Percentiles rank a stretch among this genome's conserved stretches.
Evolutionary conservation across 2,888 invertebrate species (phyloP).

Genomic region (Leptura quadrifasciata): DNA sequence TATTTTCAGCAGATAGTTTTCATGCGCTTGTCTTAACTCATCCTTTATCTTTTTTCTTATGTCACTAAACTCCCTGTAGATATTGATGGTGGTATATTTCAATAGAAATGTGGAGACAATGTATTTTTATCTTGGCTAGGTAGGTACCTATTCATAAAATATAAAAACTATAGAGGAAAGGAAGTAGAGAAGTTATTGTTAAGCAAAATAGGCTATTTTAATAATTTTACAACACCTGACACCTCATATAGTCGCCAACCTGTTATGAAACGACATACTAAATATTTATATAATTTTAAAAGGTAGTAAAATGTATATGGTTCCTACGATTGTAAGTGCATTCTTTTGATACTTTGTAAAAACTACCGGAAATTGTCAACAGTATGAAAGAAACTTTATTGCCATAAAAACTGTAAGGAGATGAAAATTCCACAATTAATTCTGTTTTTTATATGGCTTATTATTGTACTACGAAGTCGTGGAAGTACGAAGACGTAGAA

Average conservation of each 20-base stretch:
- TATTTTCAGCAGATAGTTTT: too few relatives aligned
- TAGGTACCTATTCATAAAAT: background rate
- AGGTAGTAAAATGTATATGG: background rate
- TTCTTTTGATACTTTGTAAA: background rate
- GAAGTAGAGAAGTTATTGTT: background rate
- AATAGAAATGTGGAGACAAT: too few relatives aligned
- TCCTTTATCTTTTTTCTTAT: too few relatives aligned
- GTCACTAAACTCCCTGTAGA: too few relatives aligned
- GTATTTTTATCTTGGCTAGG: too few relatives aligned
- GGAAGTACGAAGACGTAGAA: too few relatives aligned
- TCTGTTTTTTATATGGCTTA: too few relatives aligned
- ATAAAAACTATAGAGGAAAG: background rate
- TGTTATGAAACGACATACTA: background rate
- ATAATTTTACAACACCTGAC: constrained; percentile 7
- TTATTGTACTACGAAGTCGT: too few relatives aligned
- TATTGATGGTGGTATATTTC: too few relatives aligned
- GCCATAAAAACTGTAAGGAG: background rate
- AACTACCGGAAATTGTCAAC: background rate
- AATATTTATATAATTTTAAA: background rate
- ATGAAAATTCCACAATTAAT: too few relatives aligned
- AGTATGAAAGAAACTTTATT: background rate
- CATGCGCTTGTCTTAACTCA: too few relatives aligned
- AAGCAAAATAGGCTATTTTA: background rate
- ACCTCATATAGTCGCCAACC: background rate
- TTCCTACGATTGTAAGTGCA: background rate